phyloP scores from a whole-genome alignment of 2,888 invertebrate genomes.

The Belgica antarctica region DNA sequence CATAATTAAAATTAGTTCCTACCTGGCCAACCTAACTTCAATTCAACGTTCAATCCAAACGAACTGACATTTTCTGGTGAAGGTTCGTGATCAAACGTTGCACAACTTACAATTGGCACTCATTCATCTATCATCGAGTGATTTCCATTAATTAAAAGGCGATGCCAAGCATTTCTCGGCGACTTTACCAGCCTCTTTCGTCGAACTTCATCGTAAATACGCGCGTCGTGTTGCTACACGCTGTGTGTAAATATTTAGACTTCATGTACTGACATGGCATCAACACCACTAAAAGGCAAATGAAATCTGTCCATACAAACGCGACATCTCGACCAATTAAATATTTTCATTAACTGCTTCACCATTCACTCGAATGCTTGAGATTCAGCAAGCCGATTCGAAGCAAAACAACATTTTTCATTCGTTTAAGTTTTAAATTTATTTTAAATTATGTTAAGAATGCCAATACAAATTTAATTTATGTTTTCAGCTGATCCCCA shows the following conservation, averaged over 20 bases:
- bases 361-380: conserved; percentile 7
- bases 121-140: conserved; percentile 1
- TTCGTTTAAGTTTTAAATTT: background rate
- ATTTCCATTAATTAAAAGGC: background rate
- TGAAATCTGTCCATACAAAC: background rate
- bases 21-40: too few relatives aligned
- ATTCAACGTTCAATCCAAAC: too few relatives aligned
- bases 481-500: background rate
- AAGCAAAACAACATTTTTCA: conserved; percentile 7
- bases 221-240: conserved; percentile 17
- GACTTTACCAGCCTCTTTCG: background rate
- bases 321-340: conserved; percentile 33
- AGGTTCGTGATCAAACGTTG: background rate
- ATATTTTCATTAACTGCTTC: conserved; percentile 10
- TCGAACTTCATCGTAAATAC: background rate
- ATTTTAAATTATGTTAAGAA: conserved; percentile 20
- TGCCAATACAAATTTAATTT: conserved; percentile 7
- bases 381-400: conserved; percentile 10
- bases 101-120: background rate
- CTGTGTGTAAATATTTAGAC: conserved; percentile 4
- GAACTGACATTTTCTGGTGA: too few relatives aligned
- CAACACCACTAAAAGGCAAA: conserved; percentile 31
- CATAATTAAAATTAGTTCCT: too few relatives aligned
- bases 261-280: conserved; percentile 5
- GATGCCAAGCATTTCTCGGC: background rate